phyloP scores from a whole-genome alignment of 2,888 invertebrate species.

The Liposcelis brunnea region DNA sequence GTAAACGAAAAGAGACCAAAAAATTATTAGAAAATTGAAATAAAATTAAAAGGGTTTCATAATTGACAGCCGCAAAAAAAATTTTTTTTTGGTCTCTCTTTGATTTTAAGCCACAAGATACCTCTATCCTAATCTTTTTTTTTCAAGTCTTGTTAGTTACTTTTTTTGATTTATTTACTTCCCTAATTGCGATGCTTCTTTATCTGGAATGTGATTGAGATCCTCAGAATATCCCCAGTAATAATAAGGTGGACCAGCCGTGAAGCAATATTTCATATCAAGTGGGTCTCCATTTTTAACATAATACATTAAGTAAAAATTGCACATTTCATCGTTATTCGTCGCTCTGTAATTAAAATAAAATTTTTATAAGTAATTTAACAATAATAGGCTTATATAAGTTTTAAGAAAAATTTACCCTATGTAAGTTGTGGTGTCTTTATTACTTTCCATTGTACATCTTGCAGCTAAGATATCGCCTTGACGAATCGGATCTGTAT shows the following conservation, averaged over 20 bases:
- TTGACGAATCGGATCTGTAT: constrained; percentile 38
- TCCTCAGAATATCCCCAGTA: constrained; percentile 54
- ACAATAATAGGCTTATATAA: constrained; percentile 1
- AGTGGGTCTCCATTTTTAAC: constrained; percentile 59
- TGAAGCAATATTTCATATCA: constrained; percentile 65
- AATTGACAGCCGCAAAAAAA: too few relatives aligned
- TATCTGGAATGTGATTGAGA: constrained; percentile 57
- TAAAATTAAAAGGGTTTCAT: too few relatives aligned
- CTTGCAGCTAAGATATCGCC: constrained; percentile 73
- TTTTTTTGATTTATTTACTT: too few relatives aligned
- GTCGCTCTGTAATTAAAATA: constrained; percentile 56
- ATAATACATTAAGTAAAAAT: constrained; percentile 89
- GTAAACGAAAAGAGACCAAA: too few relatives aligned
- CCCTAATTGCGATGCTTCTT: constrained; percentile 36
- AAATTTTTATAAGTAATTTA: constrained; percentile 13
- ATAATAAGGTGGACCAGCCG: constrained; percentile 66
- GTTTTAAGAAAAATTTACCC: constrained; percentile 37
- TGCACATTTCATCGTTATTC: constrained; percentile 86
- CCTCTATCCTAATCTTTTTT: too few relatives aligned
- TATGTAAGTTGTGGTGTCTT: constrained; percentile 43
- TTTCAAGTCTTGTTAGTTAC: too few relatives aligned
- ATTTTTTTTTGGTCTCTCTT: too few relatives aligned
- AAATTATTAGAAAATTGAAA: too few relatives aligned
- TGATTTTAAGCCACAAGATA: too few relatives aligned
- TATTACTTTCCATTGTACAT: constrained; percentile 76